phyloP scores from a whole-genome alignment of 2,797 vertebrate species.

The Typhlichthys subterraneus region DNA sequence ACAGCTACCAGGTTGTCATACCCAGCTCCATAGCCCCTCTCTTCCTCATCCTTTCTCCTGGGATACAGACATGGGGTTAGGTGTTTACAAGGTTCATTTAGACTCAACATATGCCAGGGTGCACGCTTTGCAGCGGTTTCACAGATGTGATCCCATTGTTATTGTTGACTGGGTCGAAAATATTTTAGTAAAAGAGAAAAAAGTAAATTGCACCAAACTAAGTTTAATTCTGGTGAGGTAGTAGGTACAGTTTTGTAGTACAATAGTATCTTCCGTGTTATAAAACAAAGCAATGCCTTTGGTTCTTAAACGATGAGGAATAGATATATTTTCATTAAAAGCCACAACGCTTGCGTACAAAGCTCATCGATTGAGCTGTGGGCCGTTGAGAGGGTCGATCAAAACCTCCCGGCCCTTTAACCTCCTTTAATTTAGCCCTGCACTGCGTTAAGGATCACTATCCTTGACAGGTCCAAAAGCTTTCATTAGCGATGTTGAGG shows the following conservation, averaged over 20 bases:
- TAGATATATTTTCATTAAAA: neutral
- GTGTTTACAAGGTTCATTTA: neutral
- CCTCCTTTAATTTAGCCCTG: conserved; percentile 10
- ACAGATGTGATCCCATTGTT: conserved; percentile 9
- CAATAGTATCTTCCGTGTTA: too few relatives aligned
- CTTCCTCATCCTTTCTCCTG: too few relatives aligned
- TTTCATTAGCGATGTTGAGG: conserved; percentile 38
- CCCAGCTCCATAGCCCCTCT: too few relatives aligned
- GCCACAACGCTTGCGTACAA: neutral
- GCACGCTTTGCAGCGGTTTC: conserved; percentile 7
- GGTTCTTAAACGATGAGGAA: neutral
- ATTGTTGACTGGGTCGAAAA: too few relatives aligned
- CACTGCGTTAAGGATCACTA: conserved; percentile 30
- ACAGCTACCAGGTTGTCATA: too few relatives aligned
- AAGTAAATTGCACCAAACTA: too few relatives aligned
- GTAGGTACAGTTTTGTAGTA: too few relatives aligned
- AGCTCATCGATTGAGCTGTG: neutral
- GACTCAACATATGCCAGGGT: neutral
- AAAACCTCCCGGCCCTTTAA: too few relatives aligned
- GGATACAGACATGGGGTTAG: too few relatives aligned
- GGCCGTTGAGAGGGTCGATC: neutral
- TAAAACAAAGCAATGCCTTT: too few relatives aligned
- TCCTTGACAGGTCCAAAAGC: conserved; percentile 33
- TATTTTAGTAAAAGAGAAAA: too few relatives aligned
- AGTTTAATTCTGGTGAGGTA: too few relatives aligned